A percentile compares a stretch with the other conserved stretches of the same genome.
Evolutionary conservation across 2,113 vertebrate genomes (phyloP).

Genomic region (Hippoglossus stenolepis): DNA sequence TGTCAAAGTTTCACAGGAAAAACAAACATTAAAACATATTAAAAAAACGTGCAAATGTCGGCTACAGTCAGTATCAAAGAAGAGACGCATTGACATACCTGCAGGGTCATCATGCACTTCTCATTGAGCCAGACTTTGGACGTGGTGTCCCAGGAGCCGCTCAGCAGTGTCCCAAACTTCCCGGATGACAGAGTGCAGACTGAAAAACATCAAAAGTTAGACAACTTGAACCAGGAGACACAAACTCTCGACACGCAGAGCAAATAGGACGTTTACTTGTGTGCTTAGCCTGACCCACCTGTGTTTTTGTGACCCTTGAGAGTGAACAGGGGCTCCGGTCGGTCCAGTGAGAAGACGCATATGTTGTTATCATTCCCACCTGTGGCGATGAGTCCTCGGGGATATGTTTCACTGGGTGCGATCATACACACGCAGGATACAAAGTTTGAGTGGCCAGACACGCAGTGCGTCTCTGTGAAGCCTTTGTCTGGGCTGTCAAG

Average conservation of each 20-base stretch:
- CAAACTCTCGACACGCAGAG: background rate
- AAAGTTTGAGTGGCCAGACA: conserved; percentile 95
- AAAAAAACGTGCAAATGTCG: too few relatives aligned
- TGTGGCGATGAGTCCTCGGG: conserved; percentile 92
- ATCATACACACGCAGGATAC: conserved; percentile 96
- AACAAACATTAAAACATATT: too few relatives aligned
- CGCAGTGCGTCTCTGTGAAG: conserved; percentile 93
- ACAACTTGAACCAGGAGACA: background rate
- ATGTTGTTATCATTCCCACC: conserved; percentile 97
- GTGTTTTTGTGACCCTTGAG: conserved; percentile 96
- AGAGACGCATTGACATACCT: conserved; percentile 81
- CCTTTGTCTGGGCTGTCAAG: conserved; percentile 87
- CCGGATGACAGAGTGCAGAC: conserved; percentile 96
- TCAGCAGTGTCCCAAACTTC: conserved; percentile 96
- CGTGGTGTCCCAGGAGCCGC: conserved; percentile 97
- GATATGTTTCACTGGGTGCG: conserved; percentile 90
- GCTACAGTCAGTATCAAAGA: too few relatives aligned
- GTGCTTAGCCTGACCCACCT: conserved; percentile 78
- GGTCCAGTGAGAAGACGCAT: conserved; percentile 92
- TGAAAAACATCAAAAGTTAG: conserved; percentile 58
- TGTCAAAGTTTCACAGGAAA: background rate
- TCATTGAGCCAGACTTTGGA: conserved; percentile 98
- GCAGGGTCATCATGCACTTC: conserved; percentile 98
- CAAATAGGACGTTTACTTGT: background rate
- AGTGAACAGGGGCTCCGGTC: conserved; percentile 86